Evolutionary conservation across 2,888 invertebrate genomes (phyloP), one percentile per base, ranked within the genome.

Genomic region (Spilarctia lutea): DNA sequence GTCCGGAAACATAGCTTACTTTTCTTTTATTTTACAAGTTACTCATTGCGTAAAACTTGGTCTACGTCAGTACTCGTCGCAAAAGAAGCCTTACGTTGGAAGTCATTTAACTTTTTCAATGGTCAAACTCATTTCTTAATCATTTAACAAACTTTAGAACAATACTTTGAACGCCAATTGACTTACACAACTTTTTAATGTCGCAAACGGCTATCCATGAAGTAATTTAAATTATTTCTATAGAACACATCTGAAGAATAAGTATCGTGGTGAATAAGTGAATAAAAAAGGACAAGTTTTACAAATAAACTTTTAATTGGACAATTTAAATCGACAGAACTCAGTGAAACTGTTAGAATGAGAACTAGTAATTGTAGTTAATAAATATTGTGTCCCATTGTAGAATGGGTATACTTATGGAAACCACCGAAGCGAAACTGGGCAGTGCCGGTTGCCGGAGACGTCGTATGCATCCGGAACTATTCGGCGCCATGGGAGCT

Each of bases 341-440:
- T 84, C 79, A 86, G 90, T 91, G 89, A 85, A 72, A 77, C 77
- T 81, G 80, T 82, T 80, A 89, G 63, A 87, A 91, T 92, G 91
- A 81, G 86, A 82, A 91, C 85, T 84, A 85, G 77, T 84, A 83
- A 79, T 86, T 77, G 83, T 86, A 91, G 87, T 90, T 92, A 93
- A 86, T 84, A 73, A 85, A 85, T 83, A 83, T 84, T 81, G 83
- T 85, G 83, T 83, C 87, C 91, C 90, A 88, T 90, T 88, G 85
- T 94, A 96, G 95, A 92, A 96, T 96, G 96, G 96, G 95, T 92
- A 93, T 94, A 91, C 93, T 93, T 89, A 96, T 95, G 95, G 95
- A 96, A 91, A 87, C 92, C 88, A 89, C 93, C 87, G 92, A 95
- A 90, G 92, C 90, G 87, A 94, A 93, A 90, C 92, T 93, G 92